Evolutionary conservation across 2,888 invertebrate genomes (phyloP).

Genomic region (Plebejus argus): DNA sequence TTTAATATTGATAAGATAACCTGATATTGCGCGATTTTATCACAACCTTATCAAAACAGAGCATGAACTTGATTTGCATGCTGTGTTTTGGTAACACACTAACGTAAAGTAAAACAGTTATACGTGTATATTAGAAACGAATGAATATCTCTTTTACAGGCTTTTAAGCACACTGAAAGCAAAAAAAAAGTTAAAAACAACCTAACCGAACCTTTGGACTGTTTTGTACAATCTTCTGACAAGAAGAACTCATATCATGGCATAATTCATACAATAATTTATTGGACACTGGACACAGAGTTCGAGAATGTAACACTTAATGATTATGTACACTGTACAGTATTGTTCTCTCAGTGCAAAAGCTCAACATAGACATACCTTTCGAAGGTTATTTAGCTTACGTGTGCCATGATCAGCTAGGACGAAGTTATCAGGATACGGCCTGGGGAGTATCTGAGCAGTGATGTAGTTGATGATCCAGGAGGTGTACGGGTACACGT

Average conservation of each 20-base stretch:
- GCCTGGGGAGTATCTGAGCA: conserved; percentile 58
- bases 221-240: no score
- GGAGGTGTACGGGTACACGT: conserved; percentile 63
- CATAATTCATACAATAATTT: no score
- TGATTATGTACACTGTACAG: no score
- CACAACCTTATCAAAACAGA: background rate
- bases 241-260: no score
- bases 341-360: no score
- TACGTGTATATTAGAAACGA: background rate
- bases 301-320: no score
- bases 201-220: no score
- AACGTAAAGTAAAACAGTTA: background rate
- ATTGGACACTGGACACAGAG: no score
- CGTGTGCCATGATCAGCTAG: conserved; percentile 53
- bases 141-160: no score
- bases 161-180: no score
- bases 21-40: background rate
- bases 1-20: conserved; percentile 20
- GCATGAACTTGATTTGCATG: background rate
- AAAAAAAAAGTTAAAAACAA: no score
- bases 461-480: conserved; percentile 68
- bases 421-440: conserved; percentile 60
- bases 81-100: background rate
- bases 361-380: no score
- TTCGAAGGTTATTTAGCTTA: conserved; percentile 42